phyloP scores from a whole-genome alignment of 2,888 invertebrate genomes.

The Caenorhabditis sp. region DNA sequence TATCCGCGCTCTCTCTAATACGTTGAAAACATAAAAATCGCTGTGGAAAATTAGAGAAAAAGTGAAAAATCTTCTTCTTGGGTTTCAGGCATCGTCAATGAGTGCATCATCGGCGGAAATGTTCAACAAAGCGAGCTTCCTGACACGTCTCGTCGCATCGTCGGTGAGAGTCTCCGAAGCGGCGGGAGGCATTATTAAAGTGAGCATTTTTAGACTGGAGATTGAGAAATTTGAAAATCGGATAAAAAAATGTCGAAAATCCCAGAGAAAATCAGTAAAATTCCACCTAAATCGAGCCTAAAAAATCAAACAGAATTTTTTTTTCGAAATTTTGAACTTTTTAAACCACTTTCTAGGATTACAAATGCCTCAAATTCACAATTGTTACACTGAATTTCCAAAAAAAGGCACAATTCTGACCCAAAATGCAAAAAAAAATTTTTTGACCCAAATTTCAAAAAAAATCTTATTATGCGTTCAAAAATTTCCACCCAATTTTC shows the following conservation, averaged over 20 bases:
- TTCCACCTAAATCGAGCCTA: background rate
- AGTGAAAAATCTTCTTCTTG: background rate
- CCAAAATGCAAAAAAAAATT: too few species aligned
- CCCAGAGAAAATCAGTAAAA: background rate
- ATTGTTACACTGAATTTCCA: too few species aligned
- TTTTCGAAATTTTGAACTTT: background rate
- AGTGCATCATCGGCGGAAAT: constrained; percentile 51
- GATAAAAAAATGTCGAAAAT: background rate
- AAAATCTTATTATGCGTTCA: too few species aligned
- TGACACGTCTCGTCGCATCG: constrained; percentile 84
- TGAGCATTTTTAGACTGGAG: constrained; percentile 35
- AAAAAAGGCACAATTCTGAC: too few species aligned
- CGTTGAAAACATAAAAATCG: constrained; percentile 15
- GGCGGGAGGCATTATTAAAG: constrained; percentile 84
- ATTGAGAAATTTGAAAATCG: background rate
- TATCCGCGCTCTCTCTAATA: too few species aligned
- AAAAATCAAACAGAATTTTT: background rate
- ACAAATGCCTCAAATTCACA: background rate
- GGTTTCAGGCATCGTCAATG: constrained; percentile 36
- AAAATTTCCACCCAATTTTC: too few species aligned
- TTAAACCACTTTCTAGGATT: background rate
- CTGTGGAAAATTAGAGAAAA: constrained; percentile 8
- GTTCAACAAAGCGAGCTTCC: constrained; percentile 74
- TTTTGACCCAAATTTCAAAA: too few species aligned
- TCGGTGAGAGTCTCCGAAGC: constrained; percentile 84